These are phyloP conservation scores for Acanthopagrus latus DNA, from an alignment of 2,797 vertebrate genomes.

Conservation along the genomic window DNA sequence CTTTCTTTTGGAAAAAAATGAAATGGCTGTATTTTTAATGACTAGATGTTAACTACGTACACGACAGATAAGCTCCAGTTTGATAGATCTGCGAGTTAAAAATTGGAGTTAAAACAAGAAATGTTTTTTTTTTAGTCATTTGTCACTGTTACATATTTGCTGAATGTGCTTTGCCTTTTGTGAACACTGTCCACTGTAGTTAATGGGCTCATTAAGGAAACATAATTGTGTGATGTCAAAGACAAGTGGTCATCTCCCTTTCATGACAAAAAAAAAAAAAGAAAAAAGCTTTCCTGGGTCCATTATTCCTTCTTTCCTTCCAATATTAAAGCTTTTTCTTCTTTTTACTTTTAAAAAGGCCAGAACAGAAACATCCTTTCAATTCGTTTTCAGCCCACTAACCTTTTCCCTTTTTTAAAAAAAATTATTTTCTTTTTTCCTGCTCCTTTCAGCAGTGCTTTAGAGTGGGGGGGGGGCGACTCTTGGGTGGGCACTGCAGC, in stretches of 20 bases:
- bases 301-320: conserved; percentile 35
- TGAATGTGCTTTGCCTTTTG: conserved; percentile 30
- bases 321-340: conserved; percentile 15
- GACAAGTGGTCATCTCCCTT: conserved; percentile 44
- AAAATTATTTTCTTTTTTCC: background rate
- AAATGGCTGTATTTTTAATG: background rate
- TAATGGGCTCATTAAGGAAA: conserved; percentile 59
- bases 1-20: background rate
- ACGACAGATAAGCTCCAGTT: background rate
- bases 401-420: conserved; percentile 14
- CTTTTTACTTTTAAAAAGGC: conserved; percentile 2
- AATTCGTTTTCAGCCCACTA: conserved; percentile 13
- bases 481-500: conserved; percentile 77
- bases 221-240: conserved; percentile 49
- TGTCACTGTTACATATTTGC: background rate
- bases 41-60: background rate
- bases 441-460: background rate
- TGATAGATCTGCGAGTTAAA: background rate
- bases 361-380: conserved; percentile 11
- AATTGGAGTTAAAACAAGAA: background rate
- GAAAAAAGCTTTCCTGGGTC: conserved; percentile 26
- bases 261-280: background rate
- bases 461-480: conserved; percentile 22
- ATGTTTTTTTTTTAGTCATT: too few relatives aligned
- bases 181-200: background rate